Evolutionary conservation across 2,888 invertebrate species (phyloP), one percentile per base, ranked within the genome.

Genomic region (Agonopterix alstromeriana): DNA sequence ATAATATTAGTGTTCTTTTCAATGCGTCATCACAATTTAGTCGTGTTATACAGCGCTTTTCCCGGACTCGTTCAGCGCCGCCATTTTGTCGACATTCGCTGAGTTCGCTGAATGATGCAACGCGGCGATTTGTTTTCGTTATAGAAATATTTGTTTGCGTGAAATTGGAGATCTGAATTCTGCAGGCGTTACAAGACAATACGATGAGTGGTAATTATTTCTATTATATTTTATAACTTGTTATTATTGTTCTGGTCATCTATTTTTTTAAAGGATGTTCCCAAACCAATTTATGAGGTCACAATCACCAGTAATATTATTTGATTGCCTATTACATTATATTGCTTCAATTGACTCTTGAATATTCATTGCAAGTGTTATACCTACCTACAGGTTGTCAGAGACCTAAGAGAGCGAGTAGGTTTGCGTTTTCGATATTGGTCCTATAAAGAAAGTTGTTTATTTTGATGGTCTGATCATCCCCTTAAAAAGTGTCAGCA

Each of bases 11-110:
- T n/a, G n/a, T 27, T 27, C 27, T 27, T 5, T 27, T 27, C 27
- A 27, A 5, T 7, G 3, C 4, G 36, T 36, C 5, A 11, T 42
- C 53, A 62, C 43, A 47, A 70, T 56, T 73, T 57, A 62, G 74
- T 63, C 70, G 77, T 56, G 44, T 80, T 76, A 70, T 86, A 81
- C 80, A 88, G 87, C 87, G 87, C 87, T 87, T 85, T 82, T 73
- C 63, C 65, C 67, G 60, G 60, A 65, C 64, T 64, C 61, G 56
- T 53, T 57, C 54, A 67, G 63, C 76, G 86, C 80, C 88, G 88
- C 88, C 88, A 88, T 88, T 86, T 88, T 88, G 87, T 84, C 63
- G 56, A 63, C 57, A 45, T 43, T 49, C 42, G 57, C 61, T 51
- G 56, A 54, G 67, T 63, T 62, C 70, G 85, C 84, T 83, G 79